Evolutionary conservation across 2,113 vertebrate genomes (phyloP).

Genomic region (Tenrec ecaudatus): DNA sequence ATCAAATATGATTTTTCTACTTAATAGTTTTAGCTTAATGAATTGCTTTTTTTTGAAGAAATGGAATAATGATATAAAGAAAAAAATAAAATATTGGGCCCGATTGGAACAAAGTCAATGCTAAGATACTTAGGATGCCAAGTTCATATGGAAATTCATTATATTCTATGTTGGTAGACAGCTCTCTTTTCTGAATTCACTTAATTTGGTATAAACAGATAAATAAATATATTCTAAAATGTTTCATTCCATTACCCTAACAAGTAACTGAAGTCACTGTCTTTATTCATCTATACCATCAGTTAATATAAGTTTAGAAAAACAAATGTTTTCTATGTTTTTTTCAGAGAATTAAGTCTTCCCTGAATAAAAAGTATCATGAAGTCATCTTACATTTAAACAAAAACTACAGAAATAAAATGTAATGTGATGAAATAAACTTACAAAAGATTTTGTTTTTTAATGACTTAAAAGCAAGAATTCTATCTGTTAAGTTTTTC

Average conservation of each 20-base stretch:
- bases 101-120: neutral
- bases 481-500: too few relatives aligned
- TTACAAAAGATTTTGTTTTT: too few relatives aligned
- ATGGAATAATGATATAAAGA: neutral
- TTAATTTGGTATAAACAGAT: constrained; percentile 46
- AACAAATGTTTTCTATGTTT: neutral
- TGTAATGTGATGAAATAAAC: too few relatives aligned
- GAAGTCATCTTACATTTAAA: neutral
- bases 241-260: constrained; percentile 45
- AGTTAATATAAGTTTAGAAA: constrained; percentile 38
- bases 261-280: constrained; percentile 50
- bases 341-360: neutral
- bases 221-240: neutral
- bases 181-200: neutral
- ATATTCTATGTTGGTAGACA: neutral
- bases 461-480: too few relatives aligned
- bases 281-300: constrained; percentile 16
- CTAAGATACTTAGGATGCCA: constrained; percentile 47
- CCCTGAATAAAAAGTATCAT: neutral
- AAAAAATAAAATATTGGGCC: neutral
- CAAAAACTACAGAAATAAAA: neutral
- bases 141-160: neutral
- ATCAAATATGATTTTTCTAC: neutral
- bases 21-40: neutral
- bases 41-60: neutral